Percentiles rank a stretch among this genome's conserved stretches.
Conservation (phyloP, 2,797 vertebrate genomes). For the Antennarius maculatus region DNA sequence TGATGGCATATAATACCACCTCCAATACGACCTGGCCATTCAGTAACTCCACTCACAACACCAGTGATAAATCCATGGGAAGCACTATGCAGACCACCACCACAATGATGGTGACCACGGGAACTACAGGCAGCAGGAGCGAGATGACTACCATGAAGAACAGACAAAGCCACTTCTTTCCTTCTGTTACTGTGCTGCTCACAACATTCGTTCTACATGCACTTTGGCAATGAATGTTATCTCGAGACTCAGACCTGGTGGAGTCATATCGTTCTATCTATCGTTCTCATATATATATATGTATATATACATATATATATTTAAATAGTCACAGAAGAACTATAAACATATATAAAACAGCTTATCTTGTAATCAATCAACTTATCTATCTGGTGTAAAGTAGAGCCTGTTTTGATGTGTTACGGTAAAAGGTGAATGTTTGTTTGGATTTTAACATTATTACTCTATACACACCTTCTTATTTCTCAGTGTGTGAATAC, state of each 20-base stretch:
- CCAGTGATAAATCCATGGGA: background rate
- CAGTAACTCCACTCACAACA: background rate
- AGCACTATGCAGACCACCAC: background rate
- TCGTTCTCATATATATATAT: too few species aligned
- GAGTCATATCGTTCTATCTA: too few species aligned
- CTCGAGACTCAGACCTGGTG: constrained; percentile 3
- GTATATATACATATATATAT: too few species aligned
- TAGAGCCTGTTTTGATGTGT: background rate
- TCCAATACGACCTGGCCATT: background rate
- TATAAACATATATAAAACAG: too few species aligned
- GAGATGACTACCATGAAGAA: background rate
- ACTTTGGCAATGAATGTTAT: constrained; percentile 21
- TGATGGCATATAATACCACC: fast-evolving
- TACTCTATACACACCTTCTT: too few species aligned
- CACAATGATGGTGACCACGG: fast-evolving
- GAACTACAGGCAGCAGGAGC: fast-evolving
- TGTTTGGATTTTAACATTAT: too few species aligned
- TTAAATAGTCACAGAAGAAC: too few species aligned
- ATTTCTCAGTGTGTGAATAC: background rate
- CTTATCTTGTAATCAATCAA: too few species aligned
- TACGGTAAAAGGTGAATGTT: background rate
- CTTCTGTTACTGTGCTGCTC: constrained; percentile 23
- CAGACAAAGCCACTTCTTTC: constrained; percentile 6
- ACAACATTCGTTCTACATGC: constrained; percentile 13
- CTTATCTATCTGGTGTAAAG: too few species aligned